phyloP scores from a whole-genome alignment of 2,797 vertebrate genomes.

The Tragopan temminckii region DNA sequence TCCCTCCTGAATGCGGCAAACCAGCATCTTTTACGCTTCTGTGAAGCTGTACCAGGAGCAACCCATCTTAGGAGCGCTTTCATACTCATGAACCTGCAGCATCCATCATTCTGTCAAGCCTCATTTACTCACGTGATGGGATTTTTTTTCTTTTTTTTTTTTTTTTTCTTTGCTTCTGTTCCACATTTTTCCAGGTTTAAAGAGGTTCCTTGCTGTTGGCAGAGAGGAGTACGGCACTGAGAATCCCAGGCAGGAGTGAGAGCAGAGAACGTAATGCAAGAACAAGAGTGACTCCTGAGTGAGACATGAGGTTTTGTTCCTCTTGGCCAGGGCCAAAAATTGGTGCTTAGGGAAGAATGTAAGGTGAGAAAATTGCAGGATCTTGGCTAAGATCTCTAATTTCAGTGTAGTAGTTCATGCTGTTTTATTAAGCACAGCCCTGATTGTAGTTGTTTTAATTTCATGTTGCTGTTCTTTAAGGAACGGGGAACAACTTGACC shows the following conservation, averaged over 20 bases:
- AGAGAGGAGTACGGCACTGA: constrained; percentile 8
- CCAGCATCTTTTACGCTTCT: constrained; percentile 15
- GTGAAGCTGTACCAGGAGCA: constrained; percentile 8
- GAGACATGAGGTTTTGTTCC: constrained; percentile 30
- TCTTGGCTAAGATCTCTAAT: constrained; percentile 28
- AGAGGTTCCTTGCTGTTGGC: constrained; percentile 51
- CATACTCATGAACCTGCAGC: constrained; percentile 60
- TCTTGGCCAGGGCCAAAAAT: constrained; percentile 43
- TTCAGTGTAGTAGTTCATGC: constrained; percentile 7
- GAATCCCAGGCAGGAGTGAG: not conserved
- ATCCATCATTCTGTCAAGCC: constrained; percentile 66
- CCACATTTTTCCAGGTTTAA: constrained; percentile 13
- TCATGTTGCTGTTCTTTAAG: not conserved
- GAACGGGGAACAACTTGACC: not conserved
- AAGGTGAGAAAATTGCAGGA: constrained; percentile 34
- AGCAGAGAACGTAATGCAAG: not conserved
- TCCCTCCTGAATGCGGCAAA: constrained; percentile 60
- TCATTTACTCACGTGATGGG: constrained; percentile 51
- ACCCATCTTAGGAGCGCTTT: constrained; percentile 48
- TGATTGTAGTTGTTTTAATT: constrained; percentile 1
- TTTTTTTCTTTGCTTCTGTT: not conserved
- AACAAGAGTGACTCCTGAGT: constrained; percentile 16
- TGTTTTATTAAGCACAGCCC: not conserved
- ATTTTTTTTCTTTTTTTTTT: not conserved
- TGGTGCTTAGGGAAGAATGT: constrained; percentile 3